Evolutionary conservation across 2,888 invertebrate species (phyloP).

Genomic region (Drosophila merina): DNA sequence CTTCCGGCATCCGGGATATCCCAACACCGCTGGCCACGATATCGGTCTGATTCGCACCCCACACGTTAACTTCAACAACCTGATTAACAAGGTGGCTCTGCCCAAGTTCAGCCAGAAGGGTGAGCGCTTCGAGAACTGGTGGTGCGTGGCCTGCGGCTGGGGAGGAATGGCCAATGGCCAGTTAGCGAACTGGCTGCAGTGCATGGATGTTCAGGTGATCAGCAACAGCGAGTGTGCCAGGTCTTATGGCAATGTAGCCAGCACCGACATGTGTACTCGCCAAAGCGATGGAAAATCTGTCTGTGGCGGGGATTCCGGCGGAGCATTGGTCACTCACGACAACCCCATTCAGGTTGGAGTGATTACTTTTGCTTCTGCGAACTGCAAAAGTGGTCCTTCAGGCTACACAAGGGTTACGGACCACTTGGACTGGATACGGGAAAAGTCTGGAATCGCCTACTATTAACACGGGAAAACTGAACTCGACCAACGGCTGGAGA

Average conservation of each 20-base stretch:
- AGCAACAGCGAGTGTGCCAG: constrained; percentile 79
- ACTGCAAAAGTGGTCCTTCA: constrained; percentile 55
- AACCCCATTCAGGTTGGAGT: constrained; percentile 55
- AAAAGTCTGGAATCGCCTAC: constrained; percentile 52
- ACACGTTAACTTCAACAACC: constrained; percentile 29
- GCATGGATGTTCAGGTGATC: constrained; percentile 62
- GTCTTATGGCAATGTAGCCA: constrained; percentile 75
- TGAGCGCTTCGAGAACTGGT: constrained; percentile 38
- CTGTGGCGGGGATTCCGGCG: constrained; percentile 84
- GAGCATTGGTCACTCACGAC: constrained; percentile 73
- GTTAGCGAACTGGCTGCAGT: constrained; percentile 72
- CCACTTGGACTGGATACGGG: constrained; percentile 68
- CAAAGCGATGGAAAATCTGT: constrained; percentile 67
- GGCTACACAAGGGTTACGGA: constrained; percentile 61
- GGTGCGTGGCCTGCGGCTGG: constrained; percentile 59
- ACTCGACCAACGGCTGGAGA: neutral
- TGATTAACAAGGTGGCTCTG: constrained; percentile 30
- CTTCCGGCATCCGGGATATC: constrained; percentile 49
- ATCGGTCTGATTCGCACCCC: constrained; percentile 53
- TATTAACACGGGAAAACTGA: constrained; percentile 21
- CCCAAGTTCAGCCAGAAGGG: constrained; percentile 24
- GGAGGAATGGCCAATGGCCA: constrained; percentile 52
- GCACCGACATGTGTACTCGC: constrained; percentile 41
- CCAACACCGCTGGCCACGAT: constrained; percentile 40
- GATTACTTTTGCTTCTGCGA: constrained; percentile 46